Evolutionary conservation across 2,113 vertebrate species (phyloP), one percentile per base, ranked within the genome.

Genomic region (Hydropotes inermis): DNA sequence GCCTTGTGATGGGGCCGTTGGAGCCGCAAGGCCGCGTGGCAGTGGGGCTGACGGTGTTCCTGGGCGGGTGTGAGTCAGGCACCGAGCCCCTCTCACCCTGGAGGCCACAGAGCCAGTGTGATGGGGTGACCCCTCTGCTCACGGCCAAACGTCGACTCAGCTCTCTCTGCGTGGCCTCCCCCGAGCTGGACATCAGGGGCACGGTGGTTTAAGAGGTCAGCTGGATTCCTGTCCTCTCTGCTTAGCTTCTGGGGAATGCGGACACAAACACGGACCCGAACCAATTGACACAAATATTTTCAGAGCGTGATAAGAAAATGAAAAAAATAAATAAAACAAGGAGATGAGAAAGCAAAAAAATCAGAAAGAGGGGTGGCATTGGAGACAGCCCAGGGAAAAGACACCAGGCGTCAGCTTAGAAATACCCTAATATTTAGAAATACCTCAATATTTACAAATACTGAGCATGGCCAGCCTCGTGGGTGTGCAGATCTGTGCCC

Each of bases 11-110:
- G 98, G 98, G 98, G 85, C 98, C 97, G 98, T 98, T 98, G 98
- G 97, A 97, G 97, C 98, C 98, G 98, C 97, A 98, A 98, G 98
- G 98, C 97, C 96, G 99, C 99, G 98, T 98, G 98, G 98, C 94
- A 97, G 88, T 94, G 98, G 96, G 97, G 95, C 95, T 96, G 96
- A 86, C 96, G 92, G 95, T 82, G 84, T 91, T 97, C 97, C 98
- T 96, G 97, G 98, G 98, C 97, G 28, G 28, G 96, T 95, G 95
- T 96, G 95, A 98, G 98, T 93, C 89, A 97, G 97, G 96, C 98
- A 94, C 89, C 92, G 78, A 98, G 96, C 91, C 98, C 98, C 98
- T 99, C 98, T 97, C 3, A 1, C 21, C 43, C 39, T 30, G 27
- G n/a, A 61, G 4, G 45, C 86, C n/a, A 10, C 17, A 21, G 33